Percentiles rank a stretch among this genome's conserved stretches.
Evolutionary conservation across 2,888 invertebrate genomes (phyloP).

Genomic region (Caradrina clavipalpis): DNA sequence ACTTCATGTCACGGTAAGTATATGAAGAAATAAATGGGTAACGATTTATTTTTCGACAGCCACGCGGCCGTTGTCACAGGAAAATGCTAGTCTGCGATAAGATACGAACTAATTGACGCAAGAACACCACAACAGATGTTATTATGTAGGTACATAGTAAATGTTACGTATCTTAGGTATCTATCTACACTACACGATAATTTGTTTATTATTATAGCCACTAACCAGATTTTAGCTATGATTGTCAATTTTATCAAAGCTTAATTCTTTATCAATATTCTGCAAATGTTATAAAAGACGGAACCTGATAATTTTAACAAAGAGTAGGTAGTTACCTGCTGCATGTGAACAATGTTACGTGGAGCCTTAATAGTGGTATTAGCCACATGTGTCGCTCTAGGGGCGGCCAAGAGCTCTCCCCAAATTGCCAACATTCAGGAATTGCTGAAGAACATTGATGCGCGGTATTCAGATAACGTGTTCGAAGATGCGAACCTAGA

Average conservation of each 20-base stretch:
- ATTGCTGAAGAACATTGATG: conserved; percentile 62
- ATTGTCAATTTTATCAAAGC: conserved; percentile 48
- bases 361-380: conserved; percentile 51
- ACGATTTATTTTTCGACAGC: no score
- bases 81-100: conserved; percentile 13
- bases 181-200: conserved; percentile 20
- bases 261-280: conserved; percentile 41
- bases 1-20: no score
- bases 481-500: conserved; percentile 81
- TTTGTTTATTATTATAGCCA: conserved; percentile 24
- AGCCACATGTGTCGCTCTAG: conserved; percentile 58
- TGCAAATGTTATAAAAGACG: conserved; percentile 66
- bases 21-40: no score
- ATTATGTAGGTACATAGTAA: not conserved
- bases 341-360: conserved; percentile 57
- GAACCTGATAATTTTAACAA: not conserved
- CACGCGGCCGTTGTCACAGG: no score
- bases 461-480: conserved; percentile 76
- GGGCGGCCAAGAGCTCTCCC: conserved; percentile 67
- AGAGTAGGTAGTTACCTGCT: conserved; percentile 9
- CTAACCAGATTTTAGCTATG: conserved; percentile 27
- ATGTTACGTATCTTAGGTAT: conserved; percentile 4
- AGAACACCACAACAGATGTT: conserved; percentile 19
- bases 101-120: conserved; percentile 38
- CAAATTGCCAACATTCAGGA: conserved; percentile 71